Conservation (phyloP, 2,797 vertebrate species). For the Clarias pachynema region DNA sequence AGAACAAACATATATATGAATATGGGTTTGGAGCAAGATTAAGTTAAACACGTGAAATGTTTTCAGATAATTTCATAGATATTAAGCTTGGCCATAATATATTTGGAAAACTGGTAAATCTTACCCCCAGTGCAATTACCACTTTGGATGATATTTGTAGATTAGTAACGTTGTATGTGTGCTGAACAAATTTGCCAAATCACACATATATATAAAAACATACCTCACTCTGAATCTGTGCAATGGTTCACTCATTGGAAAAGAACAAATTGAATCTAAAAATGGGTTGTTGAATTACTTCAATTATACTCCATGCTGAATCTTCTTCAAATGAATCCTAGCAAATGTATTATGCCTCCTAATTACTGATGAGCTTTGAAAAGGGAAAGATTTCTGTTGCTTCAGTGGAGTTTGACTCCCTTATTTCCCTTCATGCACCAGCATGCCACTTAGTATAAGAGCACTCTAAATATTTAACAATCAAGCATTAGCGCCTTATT, state of each 20-base stretch:
- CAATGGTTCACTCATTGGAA: conserved; percentile 58
- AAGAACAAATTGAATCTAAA: conserved; percentile 70
- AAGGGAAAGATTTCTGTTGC: conserved; percentile 46
- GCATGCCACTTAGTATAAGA: conserved; percentile 46
- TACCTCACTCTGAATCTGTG: conserved; percentile 56
- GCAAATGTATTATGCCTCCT: conserved; percentile 62
- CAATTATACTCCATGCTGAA: conserved; percentile 65
- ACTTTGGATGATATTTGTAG: background rate
- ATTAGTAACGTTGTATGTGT: background rate
- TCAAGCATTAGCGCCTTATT: conserved; percentile 52
- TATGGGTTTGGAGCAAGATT: background rate
- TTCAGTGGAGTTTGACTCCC: conserved; percentile 34
- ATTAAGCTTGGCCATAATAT: background rate
- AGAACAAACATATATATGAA: background rate
- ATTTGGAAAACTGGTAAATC: background rate
- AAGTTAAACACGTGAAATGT: background rate
- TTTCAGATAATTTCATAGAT: background rate
- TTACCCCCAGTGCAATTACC: background rate
- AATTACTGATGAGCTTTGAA: conserved; percentile 59
- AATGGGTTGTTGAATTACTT: conserved; percentile 68
- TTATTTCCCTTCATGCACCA: conserved; percentile 22
- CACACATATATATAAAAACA: conserved; percentile 58
- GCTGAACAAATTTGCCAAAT: background rate
- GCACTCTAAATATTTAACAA: conserved; percentile 58
- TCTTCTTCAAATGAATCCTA: conserved; percentile 66